phyloP scores from a whole-genome alignment of 2,113 vertebrate genomes.

The Anguilla rostrata region DNA sequence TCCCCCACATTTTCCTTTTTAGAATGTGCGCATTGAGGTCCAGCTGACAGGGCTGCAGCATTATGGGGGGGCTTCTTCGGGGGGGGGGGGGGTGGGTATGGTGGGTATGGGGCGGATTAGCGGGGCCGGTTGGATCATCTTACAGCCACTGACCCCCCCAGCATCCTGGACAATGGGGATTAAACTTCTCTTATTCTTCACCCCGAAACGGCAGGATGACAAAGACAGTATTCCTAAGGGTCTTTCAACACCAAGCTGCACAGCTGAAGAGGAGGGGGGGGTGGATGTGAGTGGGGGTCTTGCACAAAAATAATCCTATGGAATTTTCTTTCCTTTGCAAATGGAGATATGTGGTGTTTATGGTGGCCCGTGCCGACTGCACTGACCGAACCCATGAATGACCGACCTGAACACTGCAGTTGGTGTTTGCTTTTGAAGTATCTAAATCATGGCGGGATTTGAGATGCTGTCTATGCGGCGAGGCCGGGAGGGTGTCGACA shows the following conservation, averaged over 20 bases:
- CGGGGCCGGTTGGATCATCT: constrained; percentile 78
- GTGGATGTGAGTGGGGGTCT: constrained; percentile 58
- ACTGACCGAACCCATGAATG: constrained; percentile 17
- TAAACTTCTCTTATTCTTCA: constrained; percentile 82
- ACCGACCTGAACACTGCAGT: constrained; percentile 29
- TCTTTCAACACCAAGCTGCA: constrained; percentile 77
- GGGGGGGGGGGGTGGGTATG: constrained; percentile 69
- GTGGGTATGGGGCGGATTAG: constrained; percentile 76
- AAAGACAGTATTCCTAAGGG: constrained; percentile 82
- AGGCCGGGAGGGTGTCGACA: constrained; percentile 59
- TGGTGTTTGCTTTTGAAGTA: constrained; percentile 25
- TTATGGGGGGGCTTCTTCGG: constrained; percentile 70
- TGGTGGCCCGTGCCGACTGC: constrained; percentile 52
- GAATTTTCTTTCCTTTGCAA: constrained; percentile 76
- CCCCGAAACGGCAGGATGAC: constrained; percentile 75
- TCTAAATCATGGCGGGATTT: background rate
- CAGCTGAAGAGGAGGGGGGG: constrained; percentile 71
- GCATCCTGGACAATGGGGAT: constrained; percentile 77
- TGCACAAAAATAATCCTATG: constrained; percentile 77
- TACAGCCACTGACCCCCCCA: constrained; percentile 73
- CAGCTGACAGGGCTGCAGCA: constrained; percentile 71
- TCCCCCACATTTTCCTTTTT: constrained; percentile 70
- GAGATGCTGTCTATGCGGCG: constrained; percentile 17
- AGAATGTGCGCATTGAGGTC: constrained; percentile 76
- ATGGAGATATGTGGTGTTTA: constrained; percentile 72